Percentiles rank a stretch among this genome's conserved stretches.
Evolutionary conservation across 2,113 vertebrate species (phyloP).

Genomic region (Notothenia coriiceps): DNA sequence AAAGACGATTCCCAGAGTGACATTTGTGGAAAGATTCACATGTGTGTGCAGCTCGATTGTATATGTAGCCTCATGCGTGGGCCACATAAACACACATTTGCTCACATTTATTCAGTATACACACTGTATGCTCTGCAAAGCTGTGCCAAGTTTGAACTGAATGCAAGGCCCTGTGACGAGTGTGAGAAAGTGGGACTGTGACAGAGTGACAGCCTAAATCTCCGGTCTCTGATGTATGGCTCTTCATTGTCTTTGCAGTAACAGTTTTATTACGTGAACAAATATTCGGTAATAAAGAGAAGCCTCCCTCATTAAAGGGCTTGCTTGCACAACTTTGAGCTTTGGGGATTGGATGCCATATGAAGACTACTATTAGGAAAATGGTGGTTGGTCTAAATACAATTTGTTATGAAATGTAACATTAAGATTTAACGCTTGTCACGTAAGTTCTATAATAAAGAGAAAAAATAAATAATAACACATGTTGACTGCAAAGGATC

Average conservation of each 20-base stretch:
- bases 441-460: constrained; percentile 32
- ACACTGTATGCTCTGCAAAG: constrained; percentile 5
- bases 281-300: constrained; percentile 61
- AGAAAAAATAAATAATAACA: constrained; percentile 38
- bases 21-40: constrained; percentile 52
- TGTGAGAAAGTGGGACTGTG: constrained; percentile 67
- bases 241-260: constrained; percentile 61
- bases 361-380: constrained; percentile 42
- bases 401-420: constrained; percentile 53
- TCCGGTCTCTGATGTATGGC: constrained; percentile 62
- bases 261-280: constrained; percentile 73
- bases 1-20: constrained; percentile 72
- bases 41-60: constrained; percentile 9
- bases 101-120: constrained; percentile 13
- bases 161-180: constrained; percentile 50
- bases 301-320: constrained; percentile 59
- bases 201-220: constrained; percentile 66
- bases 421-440: constrained; percentile 48
- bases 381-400: constrained; percentile 35
- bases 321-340: constrained; percentile 57
- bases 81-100: constrained; percentile 29
- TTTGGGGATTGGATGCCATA: constrained; percentile 45
- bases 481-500: constrained; percentile 36
- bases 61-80: constrained; percentile 17
- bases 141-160: constrained; percentile 54